These are phyloP conservation scores for Tychaedon coryphoeus DNA, from an alignment of 2,113 vertebrate species.

Conservation along the genomic window DNA sequence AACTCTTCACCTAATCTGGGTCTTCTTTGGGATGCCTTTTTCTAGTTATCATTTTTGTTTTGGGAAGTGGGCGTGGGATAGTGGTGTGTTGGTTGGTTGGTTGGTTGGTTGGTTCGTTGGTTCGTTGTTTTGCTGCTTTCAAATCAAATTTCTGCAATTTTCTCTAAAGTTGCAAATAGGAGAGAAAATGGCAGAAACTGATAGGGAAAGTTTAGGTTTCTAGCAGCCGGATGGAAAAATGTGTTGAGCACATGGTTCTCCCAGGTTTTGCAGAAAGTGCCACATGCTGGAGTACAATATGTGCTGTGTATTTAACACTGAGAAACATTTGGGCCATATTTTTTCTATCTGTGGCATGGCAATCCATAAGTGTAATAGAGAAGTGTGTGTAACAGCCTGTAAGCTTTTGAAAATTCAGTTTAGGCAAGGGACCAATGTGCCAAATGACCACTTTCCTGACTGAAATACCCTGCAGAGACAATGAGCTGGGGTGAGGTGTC, in stretches of 20 bases:
- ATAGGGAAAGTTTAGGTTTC: background rate
- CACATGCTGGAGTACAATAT: background rate
- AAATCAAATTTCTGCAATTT: background rate
- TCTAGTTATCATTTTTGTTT: background rate
- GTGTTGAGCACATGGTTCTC: background rate
- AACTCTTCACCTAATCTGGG: background rate
- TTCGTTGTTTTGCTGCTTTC: background rate
- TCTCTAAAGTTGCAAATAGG: background rate
- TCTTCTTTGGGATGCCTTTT: background rate
- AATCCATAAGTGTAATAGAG: background rate
- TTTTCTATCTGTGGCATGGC: conserved; percentile 8
- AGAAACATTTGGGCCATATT: background rate
- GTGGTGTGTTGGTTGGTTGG: background rate
- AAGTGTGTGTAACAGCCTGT: background rate
- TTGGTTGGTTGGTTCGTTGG: too few relatives aligned
- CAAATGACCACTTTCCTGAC: background rate
- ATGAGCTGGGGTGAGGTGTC: background rate
- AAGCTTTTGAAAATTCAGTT: background rate
- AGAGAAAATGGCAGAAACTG: background rate
- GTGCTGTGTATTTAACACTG: background rate
- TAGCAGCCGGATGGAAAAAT: background rate
- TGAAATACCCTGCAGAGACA: background rate
- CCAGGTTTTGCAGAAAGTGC: background rate
- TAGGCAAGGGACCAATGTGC: background rate
- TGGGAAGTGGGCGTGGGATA: accelerated